phyloP scores from a whole-genome alignment of 1,140 invertebrate genomes.

The Drosophila carrolli region DNA sequence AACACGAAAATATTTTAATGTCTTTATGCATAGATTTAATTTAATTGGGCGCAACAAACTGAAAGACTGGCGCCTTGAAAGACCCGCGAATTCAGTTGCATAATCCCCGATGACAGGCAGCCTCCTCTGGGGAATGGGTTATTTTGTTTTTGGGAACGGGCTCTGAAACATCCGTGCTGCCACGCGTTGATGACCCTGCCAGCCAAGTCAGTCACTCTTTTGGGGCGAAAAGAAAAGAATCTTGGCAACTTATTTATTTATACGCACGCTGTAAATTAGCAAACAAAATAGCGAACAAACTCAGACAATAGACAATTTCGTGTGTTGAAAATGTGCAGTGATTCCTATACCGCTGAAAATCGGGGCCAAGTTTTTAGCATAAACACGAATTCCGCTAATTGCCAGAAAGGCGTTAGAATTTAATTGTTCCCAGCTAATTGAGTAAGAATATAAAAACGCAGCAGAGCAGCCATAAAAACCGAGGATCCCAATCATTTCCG shows the following conservation, averaged over 20 bases:
- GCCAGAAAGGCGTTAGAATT: conserved; percentile 48
- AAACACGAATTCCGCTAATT: conserved; percentile 61
- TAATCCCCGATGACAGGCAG: conserved; percentile 70
- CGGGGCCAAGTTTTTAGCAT: conserved; percentile 72
- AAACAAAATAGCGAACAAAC: conserved; percentile 39
- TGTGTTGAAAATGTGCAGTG: conserved; percentile 8
- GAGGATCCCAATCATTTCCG: conserved; percentile 45
- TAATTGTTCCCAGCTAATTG: conserved; percentile 62
- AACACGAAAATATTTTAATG: conserved; percentile 57
- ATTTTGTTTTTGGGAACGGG: conserved; percentile 14
- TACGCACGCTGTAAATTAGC: conserved; percentile 80
- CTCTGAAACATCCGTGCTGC: conserved; percentile 32
- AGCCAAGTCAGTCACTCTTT: conserved; percentile 26
- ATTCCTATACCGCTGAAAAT: conserved; percentile 46
- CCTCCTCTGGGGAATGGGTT: conserved; percentile 23
- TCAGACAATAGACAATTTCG: conserved; percentile 41
- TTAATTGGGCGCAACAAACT: conserved; percentile 58
- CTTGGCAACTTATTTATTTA: conserved; percentile 75
- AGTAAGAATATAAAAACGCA: conserved; percentile 41
- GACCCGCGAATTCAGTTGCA: conserved; percentile 60
- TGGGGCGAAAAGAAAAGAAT: conserved; percentile 22
- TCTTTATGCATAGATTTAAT: conserved; percentile 52
- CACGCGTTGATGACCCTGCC: conserved; percentile 79
- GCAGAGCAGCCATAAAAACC: conserved; percentile 32
- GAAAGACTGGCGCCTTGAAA: conserved; percentile 39